Conservation (phyloP, 2,113 vertebrate genomes). For the Phoxinus phoxinus region DNA sequence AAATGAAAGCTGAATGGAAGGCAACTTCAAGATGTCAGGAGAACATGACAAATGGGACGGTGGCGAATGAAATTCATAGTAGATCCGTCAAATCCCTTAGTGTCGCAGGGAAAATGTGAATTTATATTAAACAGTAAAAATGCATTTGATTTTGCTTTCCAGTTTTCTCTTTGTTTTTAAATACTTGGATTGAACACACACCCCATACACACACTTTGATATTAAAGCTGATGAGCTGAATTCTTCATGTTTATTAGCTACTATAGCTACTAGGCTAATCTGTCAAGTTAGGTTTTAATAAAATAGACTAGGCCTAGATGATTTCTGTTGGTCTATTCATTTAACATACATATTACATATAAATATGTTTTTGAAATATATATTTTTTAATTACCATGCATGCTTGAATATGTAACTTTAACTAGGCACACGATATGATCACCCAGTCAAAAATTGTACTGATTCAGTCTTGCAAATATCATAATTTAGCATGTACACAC, state of each 20-base stretch:
- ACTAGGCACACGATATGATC: neutral
- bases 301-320: neutral
- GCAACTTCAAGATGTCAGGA: conserved; percentile 49
- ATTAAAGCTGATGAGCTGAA: too few species aligned
- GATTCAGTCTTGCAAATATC: neutral
- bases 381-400: neutral
- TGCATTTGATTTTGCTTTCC: neutral
- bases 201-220: too few species aligned
- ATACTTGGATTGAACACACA: neutral
- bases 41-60: conserved; percentile 58
- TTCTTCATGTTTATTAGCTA: neutral
- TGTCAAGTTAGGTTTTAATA: neutral
- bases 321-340: neutral
- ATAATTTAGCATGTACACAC: neutral
- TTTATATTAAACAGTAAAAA: conserved; percentile 35
- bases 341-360: too few species aligned
- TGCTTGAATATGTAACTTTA: neutral
- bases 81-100: conserved; percentile 44
- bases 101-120: neutral
- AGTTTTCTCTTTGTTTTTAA: neutral
- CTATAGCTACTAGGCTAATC: neutral
- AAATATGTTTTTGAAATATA: neutral
- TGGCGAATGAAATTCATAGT: conserved; percentile 49
- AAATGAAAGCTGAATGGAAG: conserved; percentile 52
- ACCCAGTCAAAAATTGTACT: neutral